These are phyloP conservation scores for Branchinecta lynchi DNA, from an alignment of 1,140 invertebrate species.

Conservation along the genomic window DNA sequence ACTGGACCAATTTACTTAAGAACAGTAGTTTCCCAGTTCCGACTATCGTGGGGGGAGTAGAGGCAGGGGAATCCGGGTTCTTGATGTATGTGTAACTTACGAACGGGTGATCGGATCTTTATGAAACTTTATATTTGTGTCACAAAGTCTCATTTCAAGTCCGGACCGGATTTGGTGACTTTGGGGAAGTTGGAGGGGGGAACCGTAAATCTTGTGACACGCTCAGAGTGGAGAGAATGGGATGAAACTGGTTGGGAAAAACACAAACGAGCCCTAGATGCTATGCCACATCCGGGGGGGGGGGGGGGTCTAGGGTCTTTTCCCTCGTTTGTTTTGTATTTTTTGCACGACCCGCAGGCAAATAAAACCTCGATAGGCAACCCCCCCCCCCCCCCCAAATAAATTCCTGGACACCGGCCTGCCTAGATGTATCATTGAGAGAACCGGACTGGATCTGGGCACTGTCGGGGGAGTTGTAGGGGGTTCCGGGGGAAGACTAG, in stretches of 20 bases:
- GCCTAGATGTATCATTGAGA: too few species aligned
- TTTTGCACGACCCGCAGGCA: too few species aligned
- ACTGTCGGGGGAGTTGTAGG: too few species aligned
- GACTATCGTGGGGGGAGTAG: background rate
- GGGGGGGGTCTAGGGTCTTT: too few species aligned
- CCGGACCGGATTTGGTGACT: background rate
- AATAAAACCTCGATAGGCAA: too few species aligned
- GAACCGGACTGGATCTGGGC: too few species aligned
- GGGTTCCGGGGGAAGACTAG: too few species aligned
- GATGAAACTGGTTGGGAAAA: constrained; percentile 1
- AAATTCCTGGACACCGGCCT: too few species aligned
- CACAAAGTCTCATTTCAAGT: constrained; percentile 1
- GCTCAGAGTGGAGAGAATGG: constrained; percentile 3
- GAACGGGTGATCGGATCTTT: constrained; percentile 1
- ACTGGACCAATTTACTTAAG: too few species aligned
- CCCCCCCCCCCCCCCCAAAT: too few species aligned
- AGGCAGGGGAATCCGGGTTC: background rate
- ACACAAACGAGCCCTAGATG: background rate
- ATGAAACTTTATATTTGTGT: constrained; percentile 7
- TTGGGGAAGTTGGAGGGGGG: background rate
- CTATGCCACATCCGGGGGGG: background rate
- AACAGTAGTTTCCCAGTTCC: too few species aligned
- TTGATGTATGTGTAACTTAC: background rate
- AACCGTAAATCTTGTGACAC: background rate
- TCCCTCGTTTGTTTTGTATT: too few species aligned